Percentiles rank a stretch among this genome's conserved stretches.
Conservation (phyloP, 2,797 vertebrate species). For the Sibirionetta formosa region DNA sequence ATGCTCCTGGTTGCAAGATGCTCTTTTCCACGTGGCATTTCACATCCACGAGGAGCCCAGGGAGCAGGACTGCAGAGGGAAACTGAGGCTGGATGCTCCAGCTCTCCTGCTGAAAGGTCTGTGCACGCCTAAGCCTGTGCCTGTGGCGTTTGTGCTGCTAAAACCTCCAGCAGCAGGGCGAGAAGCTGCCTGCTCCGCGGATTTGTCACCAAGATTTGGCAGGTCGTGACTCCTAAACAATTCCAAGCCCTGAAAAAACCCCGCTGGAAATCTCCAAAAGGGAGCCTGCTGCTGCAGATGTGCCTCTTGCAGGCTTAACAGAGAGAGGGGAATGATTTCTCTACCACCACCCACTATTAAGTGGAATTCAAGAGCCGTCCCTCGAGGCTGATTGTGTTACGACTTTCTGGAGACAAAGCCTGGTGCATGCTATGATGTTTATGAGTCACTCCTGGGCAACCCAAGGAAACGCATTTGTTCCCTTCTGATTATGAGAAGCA, state of each 20-base stretch:
- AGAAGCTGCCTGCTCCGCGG: constrained; percentile 12
- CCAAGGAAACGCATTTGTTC: neutral
- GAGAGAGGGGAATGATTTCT: neutral
- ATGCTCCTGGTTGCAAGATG: neutral
- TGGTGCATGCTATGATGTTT: neutral
- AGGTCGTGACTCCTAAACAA: neutral
- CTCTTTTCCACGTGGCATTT: fast-evolving
- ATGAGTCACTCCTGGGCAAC: constrained; percentile 9
- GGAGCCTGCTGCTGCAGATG: neutral
- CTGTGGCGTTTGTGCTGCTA: neutral
- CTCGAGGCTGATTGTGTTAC: neutral
- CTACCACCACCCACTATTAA: neutral
- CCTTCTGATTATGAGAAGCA: neutral
- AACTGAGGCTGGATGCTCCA: constrained; percentile 27
- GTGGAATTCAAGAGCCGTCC: neutral
- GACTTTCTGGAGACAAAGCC: constrained; percentile 17
- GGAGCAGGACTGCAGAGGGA: neutral
- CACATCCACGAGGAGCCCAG: neutral
- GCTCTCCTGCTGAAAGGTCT: neutral
- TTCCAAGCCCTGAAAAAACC: neutral
- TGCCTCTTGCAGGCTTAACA: neutral
- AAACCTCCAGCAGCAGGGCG: neutral
- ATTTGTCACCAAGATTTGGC: neutral
- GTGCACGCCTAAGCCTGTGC: fast-evolving
- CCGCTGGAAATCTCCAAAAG: neutral